Percentiles rank a stretch among this genome's conserved stretches.
phyloP scores from a whole-genome alignment of 2,113 vertebrate species.

The Microtus ochrogaster region DNA sequence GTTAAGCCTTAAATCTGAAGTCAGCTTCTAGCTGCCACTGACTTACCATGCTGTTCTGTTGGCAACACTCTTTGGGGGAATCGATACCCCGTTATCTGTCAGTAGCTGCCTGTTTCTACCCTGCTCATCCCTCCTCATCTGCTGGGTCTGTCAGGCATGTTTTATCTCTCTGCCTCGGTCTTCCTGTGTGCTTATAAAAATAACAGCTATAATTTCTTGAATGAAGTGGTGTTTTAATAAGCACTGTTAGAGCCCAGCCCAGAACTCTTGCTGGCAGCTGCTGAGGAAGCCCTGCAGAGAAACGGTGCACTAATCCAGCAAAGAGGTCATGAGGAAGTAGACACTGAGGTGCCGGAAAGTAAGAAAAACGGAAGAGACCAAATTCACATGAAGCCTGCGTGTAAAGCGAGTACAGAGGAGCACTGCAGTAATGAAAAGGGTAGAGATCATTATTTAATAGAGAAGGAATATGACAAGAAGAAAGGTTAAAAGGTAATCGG shows the following conservation, averaged over 20 bases:
- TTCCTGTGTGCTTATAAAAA: conserved; percentile 45
- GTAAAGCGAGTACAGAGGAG: neutral
- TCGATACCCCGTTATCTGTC: neutral
- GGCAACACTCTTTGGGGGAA: neutral
- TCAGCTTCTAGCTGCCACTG: conserved; percentile 17
- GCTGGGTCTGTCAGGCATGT: neutral
- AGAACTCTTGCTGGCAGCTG: neutral
- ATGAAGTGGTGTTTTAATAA: conserved; percentile 34
- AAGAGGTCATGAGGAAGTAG: neutral
- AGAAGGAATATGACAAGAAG: neutral
- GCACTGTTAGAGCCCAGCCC: neutral
- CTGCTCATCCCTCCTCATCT: neutral
- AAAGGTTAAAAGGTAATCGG: conserved; percentile 31
- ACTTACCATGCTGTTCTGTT: neutral
- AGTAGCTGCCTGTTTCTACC: neutral
- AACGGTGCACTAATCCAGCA: neutral
- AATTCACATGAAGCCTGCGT: neutral
- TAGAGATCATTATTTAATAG: neutral
- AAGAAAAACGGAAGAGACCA: neutral
- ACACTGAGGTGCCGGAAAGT: neutral
- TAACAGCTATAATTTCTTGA: conserved; percentile 41
- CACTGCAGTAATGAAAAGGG: neutral
- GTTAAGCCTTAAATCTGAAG: neutral
- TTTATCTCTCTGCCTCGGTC: conserved; percentile 22
- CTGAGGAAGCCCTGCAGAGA: neutral